phyloP scores from a whole-genome alignment of 2,888 invertebrate genomes.

The Rotaria magnacalcarata region DNA sequence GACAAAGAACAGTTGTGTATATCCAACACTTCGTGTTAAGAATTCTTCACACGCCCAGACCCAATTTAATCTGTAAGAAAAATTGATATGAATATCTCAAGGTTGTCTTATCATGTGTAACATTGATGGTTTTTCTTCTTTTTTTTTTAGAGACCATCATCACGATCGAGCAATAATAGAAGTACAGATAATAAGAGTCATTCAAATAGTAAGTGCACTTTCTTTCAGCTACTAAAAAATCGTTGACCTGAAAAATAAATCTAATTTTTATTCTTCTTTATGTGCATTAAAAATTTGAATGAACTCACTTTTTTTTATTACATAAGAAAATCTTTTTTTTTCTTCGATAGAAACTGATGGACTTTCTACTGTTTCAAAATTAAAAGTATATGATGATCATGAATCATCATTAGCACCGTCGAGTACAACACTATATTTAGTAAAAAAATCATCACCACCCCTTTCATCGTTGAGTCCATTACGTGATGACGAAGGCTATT shows the following conservation, averaged over 20 bases:
- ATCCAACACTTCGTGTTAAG: too few relatives aligned
- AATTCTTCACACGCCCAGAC: too few relatives aligned
- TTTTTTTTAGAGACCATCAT: background rate
- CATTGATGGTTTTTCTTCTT: background rate
- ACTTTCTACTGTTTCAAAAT: background rate
- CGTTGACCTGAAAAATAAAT: too few relatives aligned
- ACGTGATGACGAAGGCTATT: constrained; percentile 34
- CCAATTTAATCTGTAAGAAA: too few relatives aligned
- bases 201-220: background rate
- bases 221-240: background rate
- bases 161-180: background rate
- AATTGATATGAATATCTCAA: too few relatives aligned
- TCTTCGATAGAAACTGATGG: background rate
- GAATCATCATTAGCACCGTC: background rate
- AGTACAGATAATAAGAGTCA: background rate
- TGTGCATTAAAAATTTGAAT: too few relatives aligned
- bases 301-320: too few relatives aligned
- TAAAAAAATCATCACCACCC: background rate
- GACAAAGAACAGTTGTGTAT: too few relatives aligned
- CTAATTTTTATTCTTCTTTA: too few relatives aligned
- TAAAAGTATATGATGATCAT: constrained; percentile 26
- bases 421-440: constrained; percentile 1
- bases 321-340: background rate
- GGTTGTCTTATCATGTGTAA: too few relatives aligned
- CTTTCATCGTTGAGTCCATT: background rate